Base-by-base conservation (phyloP, 1,140 invertebrate species). In the Bathynomus jamesi region DNA sequence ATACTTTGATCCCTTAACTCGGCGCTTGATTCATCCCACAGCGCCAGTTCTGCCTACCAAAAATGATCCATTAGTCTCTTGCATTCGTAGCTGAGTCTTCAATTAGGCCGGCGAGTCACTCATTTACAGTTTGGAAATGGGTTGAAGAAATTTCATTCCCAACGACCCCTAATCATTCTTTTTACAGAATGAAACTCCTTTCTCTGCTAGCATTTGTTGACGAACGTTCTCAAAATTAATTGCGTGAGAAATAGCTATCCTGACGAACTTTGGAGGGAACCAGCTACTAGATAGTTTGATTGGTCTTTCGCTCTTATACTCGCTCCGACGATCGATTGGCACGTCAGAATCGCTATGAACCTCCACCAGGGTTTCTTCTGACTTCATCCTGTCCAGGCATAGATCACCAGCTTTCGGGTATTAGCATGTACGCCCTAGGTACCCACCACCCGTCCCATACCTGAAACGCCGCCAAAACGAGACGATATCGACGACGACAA, bases 401-500 rank as follows among this genome's bases (percentile, higher is more conserved):
- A 92, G 89, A 89, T 91, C 89, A 91, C 89, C 89, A 91, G 91
- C 90, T 91, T 91, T 92, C 89, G 89, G 90, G 89, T 91, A 87
- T 86, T 86, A 89, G 85, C 88, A 83, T 85, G 82, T 88, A 85
- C 85, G 88, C 89, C 91, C 86, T 85, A 81, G 85, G 86, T 89
- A 85, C 86, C 84, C 84, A 84, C 81, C 81, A 80, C 11, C 64
- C 81, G 72, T n/a, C n/a, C n/a, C n/a, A n/a, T n/a, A n/a, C n/a
- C n/a, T n/a, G 78, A 83, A 81, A 80, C 76, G 69, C 74, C 30
- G 73, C 76, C 80, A 78, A 79, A 75, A 65, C 71, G 68, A 25
- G 53, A 71, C 28, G 27, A 30, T 63, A 29, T 30, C 24, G 28
- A 66, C 61, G 17, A 28, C 67, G 61, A 32, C 67, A 67, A 71